These are phyloP conservation scores for Brenthis ino DNA, from an alignment of 2,888 invertebrate genomes.

Conservation along the genomic window DNA sequence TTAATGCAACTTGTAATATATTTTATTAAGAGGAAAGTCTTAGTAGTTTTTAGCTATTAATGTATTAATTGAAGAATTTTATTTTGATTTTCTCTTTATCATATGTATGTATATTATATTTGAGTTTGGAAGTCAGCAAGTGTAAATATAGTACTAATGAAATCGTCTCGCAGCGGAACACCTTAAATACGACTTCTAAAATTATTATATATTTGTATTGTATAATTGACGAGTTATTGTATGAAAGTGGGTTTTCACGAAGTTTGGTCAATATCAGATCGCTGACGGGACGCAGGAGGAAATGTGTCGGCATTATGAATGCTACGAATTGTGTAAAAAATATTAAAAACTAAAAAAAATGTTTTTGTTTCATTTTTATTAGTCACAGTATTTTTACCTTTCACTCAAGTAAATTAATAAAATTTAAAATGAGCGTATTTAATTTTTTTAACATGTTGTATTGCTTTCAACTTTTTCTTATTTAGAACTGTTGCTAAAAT, in stretches of 20 bases:
- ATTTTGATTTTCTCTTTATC: constrained; percentile 81
- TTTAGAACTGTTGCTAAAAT: too few species aligned
- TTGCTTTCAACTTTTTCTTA: too few species aligned
- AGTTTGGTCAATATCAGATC: constrained; percentile 58
- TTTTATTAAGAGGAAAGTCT: constrained; percentile 81
- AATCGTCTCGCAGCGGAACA: constrained; percentile 67
- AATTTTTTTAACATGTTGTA: neutral
- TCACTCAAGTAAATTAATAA: neutral
- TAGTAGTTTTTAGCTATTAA: constrained; percentile 80
- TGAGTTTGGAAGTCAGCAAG: constrained; percentile 74
- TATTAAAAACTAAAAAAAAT: constrained; percentile 81
- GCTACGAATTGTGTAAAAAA: constrained; percentile 84
- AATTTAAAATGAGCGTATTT: neutral
- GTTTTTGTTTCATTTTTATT: constrained; percentile 64
- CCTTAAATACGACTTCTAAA: constrained; percentile 45
- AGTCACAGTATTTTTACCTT: constrained; percentile 1
- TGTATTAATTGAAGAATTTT: constrained; percentile 81
- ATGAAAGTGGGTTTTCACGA: constrained; percentile 24
- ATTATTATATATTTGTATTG: constrained; percentile 72
- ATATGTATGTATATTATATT: constrained; percentile 80
- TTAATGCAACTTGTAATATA: constrained; percentile 80
- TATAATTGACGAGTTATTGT: constrained; percentile 44
- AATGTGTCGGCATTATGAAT: constrained; percentile 82
- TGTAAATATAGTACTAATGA: constrained; percentile 78
- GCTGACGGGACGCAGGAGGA: constrained; percentile 67